Conservation (phyloP, 2,888 invertebrate species). For the Dolichopus griseipennis region DNA sequence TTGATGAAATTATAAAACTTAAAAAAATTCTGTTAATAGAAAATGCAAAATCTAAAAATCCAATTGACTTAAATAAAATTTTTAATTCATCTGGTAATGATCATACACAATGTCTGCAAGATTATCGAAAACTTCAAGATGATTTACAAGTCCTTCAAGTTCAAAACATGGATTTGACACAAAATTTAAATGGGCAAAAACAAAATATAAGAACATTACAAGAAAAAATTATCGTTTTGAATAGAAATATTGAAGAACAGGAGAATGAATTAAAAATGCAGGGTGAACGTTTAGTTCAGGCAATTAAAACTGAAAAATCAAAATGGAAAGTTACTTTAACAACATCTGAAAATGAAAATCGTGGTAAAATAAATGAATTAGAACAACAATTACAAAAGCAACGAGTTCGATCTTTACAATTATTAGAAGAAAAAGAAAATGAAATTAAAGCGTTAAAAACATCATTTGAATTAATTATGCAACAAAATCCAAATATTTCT, state of each 20-base stretch:
- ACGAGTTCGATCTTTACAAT: slow-evolving; percentile 63
- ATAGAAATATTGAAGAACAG: slow-evolving; percentile 53
- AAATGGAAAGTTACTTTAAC: slow-evolving; percentile 36
- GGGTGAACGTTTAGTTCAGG: slow-evolving; percentile 51
- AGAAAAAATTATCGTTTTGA: slow-evolving; percentile 56
- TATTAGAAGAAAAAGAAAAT: slow-evolving; percentile 73
- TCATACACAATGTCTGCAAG: slow-evolving; percentile 55
- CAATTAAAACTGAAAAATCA: slow-evolving; percentile 33
- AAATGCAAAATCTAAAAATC: slow-evolving; percentile 52
- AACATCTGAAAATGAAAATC: slow-evolving; percentile 46
- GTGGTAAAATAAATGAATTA: slow-evolving; percentile 48
- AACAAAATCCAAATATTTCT: slow-evolving; percentile 30
- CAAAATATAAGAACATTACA: slow-evolving; percentile 56
- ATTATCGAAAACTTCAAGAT: slow-evolving; percentile 52
- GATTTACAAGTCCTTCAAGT: slow-evolving; percentile 60
- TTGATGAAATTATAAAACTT: slow-evolving; percentile 56
- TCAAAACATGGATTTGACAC: slow-evolving; percentile 29
- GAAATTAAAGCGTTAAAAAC: slow-evolving; percentile 55
- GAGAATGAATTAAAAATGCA: slow-evolving; percentile 55
- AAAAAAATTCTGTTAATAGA: slow-evolving; percentile 53
- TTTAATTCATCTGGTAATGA: slow-evolving; percentile 35
- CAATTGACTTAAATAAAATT: slow-evolving; percentile 51
- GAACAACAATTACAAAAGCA: slow-evolving; percentile 72
- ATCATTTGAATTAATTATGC: slow-evolving; percentile 47
- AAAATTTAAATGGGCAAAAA: slow-evolving; percentile 43